Evolutionary conservation across 2,888 invertebrate species (phyloP).

Genomic region (Aricia artaxerxes): DNA sequence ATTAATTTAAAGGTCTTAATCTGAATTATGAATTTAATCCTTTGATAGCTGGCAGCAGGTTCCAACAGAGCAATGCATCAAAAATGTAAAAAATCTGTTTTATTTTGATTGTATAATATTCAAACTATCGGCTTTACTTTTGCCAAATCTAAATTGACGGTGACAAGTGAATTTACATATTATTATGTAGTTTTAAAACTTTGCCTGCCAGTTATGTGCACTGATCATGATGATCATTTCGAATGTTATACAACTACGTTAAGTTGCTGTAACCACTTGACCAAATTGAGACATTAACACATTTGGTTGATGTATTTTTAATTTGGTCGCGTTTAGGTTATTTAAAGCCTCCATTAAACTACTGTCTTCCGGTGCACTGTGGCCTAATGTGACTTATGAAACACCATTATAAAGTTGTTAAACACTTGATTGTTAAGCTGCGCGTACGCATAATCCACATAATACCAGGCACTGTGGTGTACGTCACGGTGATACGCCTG

Average conservation of each 20-base stretch:
- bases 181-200: too few species aligned
- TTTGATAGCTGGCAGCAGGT: background rate
- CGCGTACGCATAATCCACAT: background rate
- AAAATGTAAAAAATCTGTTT: too few species aligned
- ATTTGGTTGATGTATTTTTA: constrained; percentile 14
- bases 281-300: constrained; percentile 6
- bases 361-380: background rate
- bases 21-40: background rate
- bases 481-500: too few species aligned
- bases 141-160: too few species aligned
- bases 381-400: constrained; percentile 11
- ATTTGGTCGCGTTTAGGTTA: background rate
- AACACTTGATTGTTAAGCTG: background rate
- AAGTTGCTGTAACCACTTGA: background rate
- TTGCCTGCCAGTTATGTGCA: background rate
- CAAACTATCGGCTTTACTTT: too few species aligned
- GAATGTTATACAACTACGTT: background rate
- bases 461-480: too few species aligned
- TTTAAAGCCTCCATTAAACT: constrained; percentile 2
- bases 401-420: background rate
- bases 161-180: too few species aligned
- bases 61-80: too few species aligned
- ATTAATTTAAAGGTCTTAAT: constrained; percentile 9
- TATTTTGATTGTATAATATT: too few species aligned
- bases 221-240: background rate